These are phyloP conservation scores for Pachyuromys duprasi DNA, from an alignment of 2,797 vertebrate species.

Conservation along the genomic window DNA sequence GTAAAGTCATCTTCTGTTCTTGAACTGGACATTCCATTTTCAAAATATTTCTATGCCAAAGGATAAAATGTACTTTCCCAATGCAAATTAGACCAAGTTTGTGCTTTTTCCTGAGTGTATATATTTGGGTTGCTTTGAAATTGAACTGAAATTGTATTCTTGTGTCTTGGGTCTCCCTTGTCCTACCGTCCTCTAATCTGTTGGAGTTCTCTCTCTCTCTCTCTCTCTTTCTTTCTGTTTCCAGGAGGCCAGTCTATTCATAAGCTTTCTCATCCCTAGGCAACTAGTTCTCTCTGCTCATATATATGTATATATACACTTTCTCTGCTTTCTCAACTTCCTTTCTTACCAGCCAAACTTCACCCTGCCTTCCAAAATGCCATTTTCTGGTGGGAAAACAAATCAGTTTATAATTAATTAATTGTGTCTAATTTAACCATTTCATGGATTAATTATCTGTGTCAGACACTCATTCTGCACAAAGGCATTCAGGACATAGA, in stretches of 20 bases:
- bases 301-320: neutral
- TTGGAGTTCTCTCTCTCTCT: neutral
- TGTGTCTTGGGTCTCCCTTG: neutral
- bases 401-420: neutral
- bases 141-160: neutral
- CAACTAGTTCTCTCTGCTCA: neutral
- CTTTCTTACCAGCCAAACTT: neutral
- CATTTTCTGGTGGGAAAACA: neutral
- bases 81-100: neutral
- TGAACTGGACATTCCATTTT: neutral
- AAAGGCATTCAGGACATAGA: neutral
- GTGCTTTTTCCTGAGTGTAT: neutral
- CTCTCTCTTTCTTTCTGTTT: neutral
- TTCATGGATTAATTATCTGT: neutral
- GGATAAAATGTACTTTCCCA: neutral
- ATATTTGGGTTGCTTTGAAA: neutral
- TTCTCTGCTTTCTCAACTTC: neutral
- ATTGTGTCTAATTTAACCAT: neutral
- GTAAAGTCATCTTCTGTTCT: neutral
- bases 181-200: neutral
- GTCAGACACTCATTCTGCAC: neutral
- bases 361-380: neutral
- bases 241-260: rapidly evolving
- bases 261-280: neutral
- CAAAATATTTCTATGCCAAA: neutral